These are phyloP conservation scores for Pipra filicauda DNA, from an alignment of 2,113 vertebrate genomes.

Conservation along the genomic window DNA sequence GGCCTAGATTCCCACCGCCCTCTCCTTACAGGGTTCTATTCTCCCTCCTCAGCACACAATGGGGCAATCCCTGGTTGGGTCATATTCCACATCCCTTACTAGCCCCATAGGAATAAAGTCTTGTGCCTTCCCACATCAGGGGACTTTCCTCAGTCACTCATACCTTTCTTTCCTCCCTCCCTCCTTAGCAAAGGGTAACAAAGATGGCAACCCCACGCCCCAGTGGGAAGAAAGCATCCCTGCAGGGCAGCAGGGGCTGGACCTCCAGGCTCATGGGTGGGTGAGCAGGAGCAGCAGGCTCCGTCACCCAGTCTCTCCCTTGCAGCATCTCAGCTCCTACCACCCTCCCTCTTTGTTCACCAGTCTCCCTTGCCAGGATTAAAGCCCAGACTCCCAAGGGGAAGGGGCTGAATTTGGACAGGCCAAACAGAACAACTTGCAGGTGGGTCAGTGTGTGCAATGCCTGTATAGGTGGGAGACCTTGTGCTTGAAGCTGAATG, in stretches of 20 bases:
- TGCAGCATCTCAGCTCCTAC: neutral
- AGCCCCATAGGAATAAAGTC: neutral
- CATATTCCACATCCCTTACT: neutral
- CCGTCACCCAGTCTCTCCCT: neutral
- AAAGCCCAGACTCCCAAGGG: neutral
- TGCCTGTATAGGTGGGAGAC: neutral
- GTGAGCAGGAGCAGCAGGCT: neutral
- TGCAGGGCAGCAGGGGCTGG: rapidly evolving
- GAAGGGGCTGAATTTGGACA: neutral
- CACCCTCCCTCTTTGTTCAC: constrained; percentile 43
- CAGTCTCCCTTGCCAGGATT: neutral
- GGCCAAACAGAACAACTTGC: neutral
- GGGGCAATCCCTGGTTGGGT: neutral
- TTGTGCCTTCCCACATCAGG: neutral
- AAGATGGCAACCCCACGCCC: neutral
- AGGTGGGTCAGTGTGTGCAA: rapidly evolving
- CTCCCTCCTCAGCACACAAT: neutral
- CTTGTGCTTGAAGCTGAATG: neutral
- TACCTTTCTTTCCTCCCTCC: neutral
- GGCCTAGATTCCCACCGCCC: neutral
- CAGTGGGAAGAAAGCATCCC: neutral
- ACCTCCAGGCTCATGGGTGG: neutral
- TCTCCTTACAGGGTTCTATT: neutral
- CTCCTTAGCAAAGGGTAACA: neutral
- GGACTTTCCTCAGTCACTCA: neutral